Base-by-base conservation (phyloP, 2,888 invertebrate genomes). In the Calameuta filiformis region DNA sequence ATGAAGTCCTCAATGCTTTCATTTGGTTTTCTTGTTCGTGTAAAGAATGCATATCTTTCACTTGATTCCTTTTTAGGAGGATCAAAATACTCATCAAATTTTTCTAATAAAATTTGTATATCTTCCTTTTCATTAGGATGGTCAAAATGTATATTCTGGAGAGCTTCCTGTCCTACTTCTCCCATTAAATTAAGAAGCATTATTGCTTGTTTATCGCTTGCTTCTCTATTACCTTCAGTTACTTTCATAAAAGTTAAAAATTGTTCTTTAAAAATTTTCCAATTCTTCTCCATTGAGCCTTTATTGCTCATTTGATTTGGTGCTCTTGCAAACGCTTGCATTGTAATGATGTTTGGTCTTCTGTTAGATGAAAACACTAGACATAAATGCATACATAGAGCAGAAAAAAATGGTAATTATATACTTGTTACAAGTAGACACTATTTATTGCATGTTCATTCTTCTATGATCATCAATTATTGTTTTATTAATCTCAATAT, bases 11-110 rank as follows among this genome's bases (percentile, higher is more conserved):
- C 82, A 4, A 86, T 80, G 9, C 77, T 56, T 69, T 81, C 81
- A 9, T 68, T 76, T 0, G 2, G 15, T 9, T 35, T 69, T 31
- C 73, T 83, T 1, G 0, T 1, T 12, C 74, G 73, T 3, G 75
- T 82, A 73, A 87, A 86, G 68, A 87, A 87, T 11, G 77, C 75
- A 37, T 79, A 82, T 77, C 86, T 77, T 35, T 80, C 79, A n/a
- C 76, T 40, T 23, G 79, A 37, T 75, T 86, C 83, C 23, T 75
- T 83, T 78, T 76, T 76, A 31, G 79, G 79, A 15, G 79, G 81
- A 77, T 80, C 78, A 79, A 84, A 83, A 9, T 81, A 40, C 23
- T 74, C 23, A 69, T 85, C 82, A 30, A 87, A 81, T 68, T 83
- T 85, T 56, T 37, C 1, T 11, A 87, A 33, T 68, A 87, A 73